phyloP scores from a whole-genome alignment of 2,888 invertebrate genomes.

The Baronia brevicornis region DNA sequence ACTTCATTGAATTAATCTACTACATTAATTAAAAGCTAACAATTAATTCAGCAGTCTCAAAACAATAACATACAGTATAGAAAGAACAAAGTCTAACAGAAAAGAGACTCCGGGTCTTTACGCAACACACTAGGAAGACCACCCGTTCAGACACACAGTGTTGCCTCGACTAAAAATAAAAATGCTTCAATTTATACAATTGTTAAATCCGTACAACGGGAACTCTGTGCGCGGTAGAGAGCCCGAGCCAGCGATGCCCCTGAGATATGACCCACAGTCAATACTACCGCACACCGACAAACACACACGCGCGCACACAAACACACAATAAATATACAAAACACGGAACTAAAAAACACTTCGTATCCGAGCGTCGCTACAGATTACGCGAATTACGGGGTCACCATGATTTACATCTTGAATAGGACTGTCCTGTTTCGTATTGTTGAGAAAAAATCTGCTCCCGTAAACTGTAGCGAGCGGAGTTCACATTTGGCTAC shows the following conservation, averaged over 20 bases:
- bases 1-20: slow-evolving; percentile 58
- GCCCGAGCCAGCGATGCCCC: slow-evolving; percentile 30
- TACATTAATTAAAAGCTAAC: slow-evolving; percentile 73
- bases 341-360: slow-evolving; percentile 56
- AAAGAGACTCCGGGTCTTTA: slow-evolving; percentile 34
- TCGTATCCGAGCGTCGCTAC: slow-evolving; percentile 41
- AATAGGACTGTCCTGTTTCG: too few relatives aligned
- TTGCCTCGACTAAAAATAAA: slow-evolving; percentile 55
- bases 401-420: too few relatives aligned
- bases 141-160: slow-evolving; percentile 20
- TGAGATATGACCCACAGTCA: slow-evolving; percentile 16
- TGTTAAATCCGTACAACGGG: slow-evolving; percentile 26
- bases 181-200: slow-evolving; percentile 64
- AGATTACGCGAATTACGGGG: slow-evolving; percentile 25
- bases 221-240: slow-evolving; percentile 37
- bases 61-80: slow-evolving; percentile 65
- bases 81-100: slow-evolving; percentile 59
- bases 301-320: slow-evolving; percentile 21
- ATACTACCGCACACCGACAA: slow-evolving; percentile 37
- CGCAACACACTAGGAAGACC: slow-evolving; percentile 29
- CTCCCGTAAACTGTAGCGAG: slow-evolving; percentile 34
- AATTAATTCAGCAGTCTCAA: slow-evolving; percentile 68
- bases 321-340: slow-evolving; percentile 62
- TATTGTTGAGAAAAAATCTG: too few relatives aligned
- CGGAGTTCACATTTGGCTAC: slow-evolving; percentile 63